These are phyloP conservation scores for Pollenia griseotomentosa DNA, from an alignment of 2,888 invertebrate genomes.

Conservation along the genomic window DNA sequence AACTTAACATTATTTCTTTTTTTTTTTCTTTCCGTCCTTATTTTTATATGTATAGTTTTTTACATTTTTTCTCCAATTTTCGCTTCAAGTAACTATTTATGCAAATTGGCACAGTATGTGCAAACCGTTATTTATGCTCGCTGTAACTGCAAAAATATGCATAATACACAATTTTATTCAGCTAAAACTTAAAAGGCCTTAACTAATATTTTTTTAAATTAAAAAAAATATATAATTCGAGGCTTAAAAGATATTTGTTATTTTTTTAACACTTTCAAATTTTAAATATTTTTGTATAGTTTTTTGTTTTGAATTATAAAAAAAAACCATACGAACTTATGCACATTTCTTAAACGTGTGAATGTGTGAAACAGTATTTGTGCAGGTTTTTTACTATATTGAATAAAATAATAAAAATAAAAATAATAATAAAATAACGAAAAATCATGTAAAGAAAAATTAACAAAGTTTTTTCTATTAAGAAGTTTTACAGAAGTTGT, in stretches of 20 bases:
- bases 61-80: not conserved
- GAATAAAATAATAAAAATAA: no score
- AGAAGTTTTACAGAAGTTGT: constrained; percentile 36
- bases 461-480: constrained; percentile 40
- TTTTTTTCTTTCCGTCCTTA: not conserved
- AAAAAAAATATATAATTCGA: no score
- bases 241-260: no score
- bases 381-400: no score
- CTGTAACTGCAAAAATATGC: no score
- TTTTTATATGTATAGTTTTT: not conserved
- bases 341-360: not conserved
- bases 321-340: no score
- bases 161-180: not conserved
- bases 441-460: not conserved
- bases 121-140: not conserved
- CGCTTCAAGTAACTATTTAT: constrained; percentile 56
- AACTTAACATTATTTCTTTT: constrained; percentile 8
- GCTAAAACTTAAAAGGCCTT: not conserved
- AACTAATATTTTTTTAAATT: no score
- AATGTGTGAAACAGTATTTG: not conserved
- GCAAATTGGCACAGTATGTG: constrained; percentile 48
- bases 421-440: no score
- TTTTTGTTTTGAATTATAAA: no score
- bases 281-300: no score
- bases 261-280: no score